These are phyloP conservation scores for Lonchura striata DNA, from an alignment of 2,113 vertebrate genomes.

Conservation along the genomic window DNA sequence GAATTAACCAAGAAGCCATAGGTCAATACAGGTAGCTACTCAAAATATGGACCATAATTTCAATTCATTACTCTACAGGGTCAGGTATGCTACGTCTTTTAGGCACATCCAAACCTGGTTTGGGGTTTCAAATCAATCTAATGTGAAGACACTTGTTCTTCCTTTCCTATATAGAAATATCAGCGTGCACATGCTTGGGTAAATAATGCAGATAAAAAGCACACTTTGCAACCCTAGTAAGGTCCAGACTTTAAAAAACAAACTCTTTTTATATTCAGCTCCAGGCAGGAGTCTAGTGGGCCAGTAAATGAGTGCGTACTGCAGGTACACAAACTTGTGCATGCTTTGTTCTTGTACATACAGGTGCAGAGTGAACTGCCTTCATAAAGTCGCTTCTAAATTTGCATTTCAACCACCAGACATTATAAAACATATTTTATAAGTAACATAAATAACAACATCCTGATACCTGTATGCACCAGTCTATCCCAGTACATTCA, in stretches of 20 bases:
- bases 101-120: neutral
- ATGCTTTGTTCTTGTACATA: rapidly evolving
- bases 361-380: neutral
- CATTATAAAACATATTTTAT: neutral
- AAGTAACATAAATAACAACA: neutral
- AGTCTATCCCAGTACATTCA: neutral
- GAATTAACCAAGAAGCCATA: neutral
- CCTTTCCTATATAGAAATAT: neutral
- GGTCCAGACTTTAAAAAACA: neutral
- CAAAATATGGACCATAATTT: neutral
- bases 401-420: neutral
- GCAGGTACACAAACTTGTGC: neutral
- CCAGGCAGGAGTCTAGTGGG: neutral
- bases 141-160: neutral
- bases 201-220: neutral
- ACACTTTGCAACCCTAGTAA: neutral
- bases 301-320: neutral
- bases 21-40: neutral
- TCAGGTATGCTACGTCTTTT: neutral
- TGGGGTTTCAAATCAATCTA: neutral
- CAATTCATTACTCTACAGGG: neutral
- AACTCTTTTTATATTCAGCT: neutral
- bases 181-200: neutral
- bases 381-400: neutral
- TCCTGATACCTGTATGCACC: neutral